Conservation (phyloP, 2,797 vertebrate species). For the Pseudotriccus pelzelni region DNA sequence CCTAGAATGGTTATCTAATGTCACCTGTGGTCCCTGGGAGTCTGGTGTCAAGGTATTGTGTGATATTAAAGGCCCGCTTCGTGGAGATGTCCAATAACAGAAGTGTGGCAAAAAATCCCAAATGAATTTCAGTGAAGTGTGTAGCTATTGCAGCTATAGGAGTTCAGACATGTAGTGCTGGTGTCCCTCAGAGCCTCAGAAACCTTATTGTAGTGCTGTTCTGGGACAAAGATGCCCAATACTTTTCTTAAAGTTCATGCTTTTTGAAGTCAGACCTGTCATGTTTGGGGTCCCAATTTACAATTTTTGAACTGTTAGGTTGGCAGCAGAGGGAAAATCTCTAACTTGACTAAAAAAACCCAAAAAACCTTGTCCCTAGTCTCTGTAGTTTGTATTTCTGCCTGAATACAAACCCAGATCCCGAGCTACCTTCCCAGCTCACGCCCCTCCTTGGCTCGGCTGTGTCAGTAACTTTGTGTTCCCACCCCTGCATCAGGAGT, state of each 20-base stretch:
- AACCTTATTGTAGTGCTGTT: neutral
- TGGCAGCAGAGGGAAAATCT: neutral
- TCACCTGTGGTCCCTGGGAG: neutral
- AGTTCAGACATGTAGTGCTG: neutral
- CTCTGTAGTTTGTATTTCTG: neutral
- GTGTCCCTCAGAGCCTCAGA: neutral
- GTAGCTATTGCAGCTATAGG: neutral
- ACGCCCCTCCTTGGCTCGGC: neutral
- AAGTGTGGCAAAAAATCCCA: neutral
- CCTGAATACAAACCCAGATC: neutral
- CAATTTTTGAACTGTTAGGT: neutral
- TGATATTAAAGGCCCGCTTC: neutral
- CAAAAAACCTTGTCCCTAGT: neutral
- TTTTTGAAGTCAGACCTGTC: neutral
- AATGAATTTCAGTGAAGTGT: neutral
- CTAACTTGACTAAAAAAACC: neutral
- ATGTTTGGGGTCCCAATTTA: neutral
- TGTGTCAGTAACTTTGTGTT: neutral
- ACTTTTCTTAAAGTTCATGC: neutral
- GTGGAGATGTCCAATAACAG: neutral
- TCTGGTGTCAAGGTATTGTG: neutral
- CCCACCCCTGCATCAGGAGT: neutral
- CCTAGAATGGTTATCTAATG: neutral
- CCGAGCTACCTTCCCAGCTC: neutral
- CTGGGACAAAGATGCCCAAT: neutral